Evolutionary conservation across 2,797 vertebrate genomes (phyloP), one percentile per base, ranked within the genome.

Genomic region (Onychomys torridus): DNA sequence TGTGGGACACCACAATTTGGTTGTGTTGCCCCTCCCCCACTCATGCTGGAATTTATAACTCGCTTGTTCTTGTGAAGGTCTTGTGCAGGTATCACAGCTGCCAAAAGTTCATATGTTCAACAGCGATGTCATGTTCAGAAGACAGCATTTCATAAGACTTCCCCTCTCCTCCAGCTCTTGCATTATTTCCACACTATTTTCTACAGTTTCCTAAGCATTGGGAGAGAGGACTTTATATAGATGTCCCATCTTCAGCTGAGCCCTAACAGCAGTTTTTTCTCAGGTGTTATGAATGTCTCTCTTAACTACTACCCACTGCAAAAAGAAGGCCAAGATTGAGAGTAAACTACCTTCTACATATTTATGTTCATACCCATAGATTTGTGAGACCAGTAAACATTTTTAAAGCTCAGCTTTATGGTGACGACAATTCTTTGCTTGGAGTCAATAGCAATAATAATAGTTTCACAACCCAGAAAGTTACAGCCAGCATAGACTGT

Each of bases 381-480:
- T 87, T 40, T 87, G 67, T 32, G 27, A 32, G 27, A 61, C 61
- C 92, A 92, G 73, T 86, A 27, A 91, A 16, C 46, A 37, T 82
- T 95, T 94, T 85, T 27, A 91, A 59, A 93, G 34, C 81, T 73
- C 13, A 59, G 37, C 61, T 93, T 96, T 83, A n/a, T 85, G 27
- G 16, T 73, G 81, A 86, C 78, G 19, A 27, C 63, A 86, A 90
- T 27, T 96, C 77, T 94, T 96, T 65, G 71, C 91, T 95, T 83
- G 65, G 65, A 59, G 67, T 91, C 43, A 49, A 73, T 17, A 71
- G 43, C 61, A 93, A 65, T 82, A 89, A 84, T 46, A 63, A 89
- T 69, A 73, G 73, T 90, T 87, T 73, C 63, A 25, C 16, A 85
- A 67, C 63, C 94, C 55, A 90, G 59, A 97, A 90, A 69, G 16